Evolutionary conservation across 2,797 vertebrate genomes (phyloP).

Genomic region (Taenioides sp.): DNA sequence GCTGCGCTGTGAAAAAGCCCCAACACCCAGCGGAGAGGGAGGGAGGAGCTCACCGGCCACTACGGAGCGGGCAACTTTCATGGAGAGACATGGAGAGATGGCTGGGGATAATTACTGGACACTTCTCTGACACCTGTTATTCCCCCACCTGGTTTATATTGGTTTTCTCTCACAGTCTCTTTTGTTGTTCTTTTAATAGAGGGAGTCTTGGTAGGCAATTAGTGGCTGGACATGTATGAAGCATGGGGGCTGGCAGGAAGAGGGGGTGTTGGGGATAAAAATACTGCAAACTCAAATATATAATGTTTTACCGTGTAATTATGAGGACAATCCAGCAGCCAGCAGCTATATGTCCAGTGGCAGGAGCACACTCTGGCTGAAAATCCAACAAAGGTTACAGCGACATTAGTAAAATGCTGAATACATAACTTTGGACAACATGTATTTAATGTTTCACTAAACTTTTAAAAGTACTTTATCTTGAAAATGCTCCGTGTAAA

Average conservation of each 20-base stretch:
- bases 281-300: conserved; percentile 22
- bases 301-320: conserved; percentile 14
- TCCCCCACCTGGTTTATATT: conserved; percentile 42
- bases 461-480: neutral
- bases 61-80: conserved; percentile 65
- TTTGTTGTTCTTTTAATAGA: conserved; percentile 52
- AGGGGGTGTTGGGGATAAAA: conserved; percentile 10
- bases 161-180: conserved; percentile 42
- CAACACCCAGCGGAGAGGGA: conserved; percentile 74
- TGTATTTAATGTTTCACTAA: neutral
- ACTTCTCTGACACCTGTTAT: conserved; percentile 65
- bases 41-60: conserved; percentile 72
- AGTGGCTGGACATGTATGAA: conserved; percentile 44
- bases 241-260: conserved; percentile 12
- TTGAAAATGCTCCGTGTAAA: neutral
- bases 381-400: neutral
- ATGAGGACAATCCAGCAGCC: neutral
- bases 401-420: neutral
- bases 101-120: conserved; percentile 59
- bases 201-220: conserved; percentile 45
- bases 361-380: neutral
- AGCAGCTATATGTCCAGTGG: neutral
- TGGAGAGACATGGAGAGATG: conserved; percentile 64
- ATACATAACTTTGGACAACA: neutral
- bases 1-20: conserved; percentile 79